These are phyloP conservation scores for Trichechus manatus DNA, from an alignment of 2,113 vertebrate genomes.

Conservation along the genomic window DNA sequence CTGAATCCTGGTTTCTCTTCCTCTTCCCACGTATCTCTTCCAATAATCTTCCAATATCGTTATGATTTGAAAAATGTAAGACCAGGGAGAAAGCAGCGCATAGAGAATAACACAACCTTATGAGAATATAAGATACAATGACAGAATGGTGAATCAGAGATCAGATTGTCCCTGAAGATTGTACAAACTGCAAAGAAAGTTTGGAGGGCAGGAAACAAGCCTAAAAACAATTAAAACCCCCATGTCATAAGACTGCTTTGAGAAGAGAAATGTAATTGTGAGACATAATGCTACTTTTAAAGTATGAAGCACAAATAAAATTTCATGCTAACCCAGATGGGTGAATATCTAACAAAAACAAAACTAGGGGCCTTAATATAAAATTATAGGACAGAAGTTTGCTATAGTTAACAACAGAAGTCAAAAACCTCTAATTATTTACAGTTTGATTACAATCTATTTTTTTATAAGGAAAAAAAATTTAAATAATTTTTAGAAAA, in stretches of 20 bases:
- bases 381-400: neutral
- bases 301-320: neutral
- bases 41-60: neutral
- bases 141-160: neutral
- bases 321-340: neutral
- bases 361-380: neutral
- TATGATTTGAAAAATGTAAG: neutral
- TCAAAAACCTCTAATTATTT: neutral
- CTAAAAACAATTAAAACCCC: slow-evolving; percentile 19
- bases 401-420: neutral
- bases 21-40: neutral
- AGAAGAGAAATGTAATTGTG: slow-evolving; percentile 4
- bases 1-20: neutral
- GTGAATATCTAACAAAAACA: slow-evolving; percentile 37
- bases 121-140: neutral
- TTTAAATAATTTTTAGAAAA: neutral
- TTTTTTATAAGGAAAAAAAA: neutral
- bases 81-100: neutral
- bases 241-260: neutral
- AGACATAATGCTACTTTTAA: neutral
- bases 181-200: neutral
- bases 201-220: neutral
- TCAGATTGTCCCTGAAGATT: neutral
- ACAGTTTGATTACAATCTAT: neutral
- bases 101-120: neutral